Conservation (phyloP, 2,888 invertebrate genomes). For the Prosapia bicincta region DNA sequence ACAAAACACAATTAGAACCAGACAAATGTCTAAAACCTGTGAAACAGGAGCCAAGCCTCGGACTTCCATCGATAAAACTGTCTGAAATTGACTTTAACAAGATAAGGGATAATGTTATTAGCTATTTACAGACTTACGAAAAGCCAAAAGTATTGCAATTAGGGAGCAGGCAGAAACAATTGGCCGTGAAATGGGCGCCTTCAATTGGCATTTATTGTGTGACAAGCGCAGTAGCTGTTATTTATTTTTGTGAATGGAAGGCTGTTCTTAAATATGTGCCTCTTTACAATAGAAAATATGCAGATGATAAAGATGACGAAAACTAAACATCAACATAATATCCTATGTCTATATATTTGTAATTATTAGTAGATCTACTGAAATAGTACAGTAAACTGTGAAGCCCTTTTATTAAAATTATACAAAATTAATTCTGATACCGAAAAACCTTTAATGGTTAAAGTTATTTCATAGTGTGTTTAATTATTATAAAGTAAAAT, state of each 20-base stretch:
- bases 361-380: no score
- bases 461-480: no score
- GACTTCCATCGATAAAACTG: neutral
- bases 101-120: neutral
- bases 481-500: no score
- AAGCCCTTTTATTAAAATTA: no score
- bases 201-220: neutral
- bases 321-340: no score
- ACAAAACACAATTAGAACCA: neutral
- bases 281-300: neutral
- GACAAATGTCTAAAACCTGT: neutral
- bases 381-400: no score
- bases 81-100: neutral
- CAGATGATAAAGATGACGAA: neutral
- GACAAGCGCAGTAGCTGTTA: neutral
- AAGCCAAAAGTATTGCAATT: no score
- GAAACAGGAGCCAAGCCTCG: neutral
- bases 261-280: neutral
- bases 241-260: neutral
- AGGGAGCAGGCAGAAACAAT: neutral
- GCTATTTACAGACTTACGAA: neutral
- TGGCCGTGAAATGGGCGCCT: neutral
- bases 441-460: no score
- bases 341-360: no score
- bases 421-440: no score